Percentiles rank a stretch among this genome's conserved stretches.
These are phyloP conservation scores for Bellardia pandia DNA, from an alignment of 2,888 invertebrate genomes.

Conservation along the genomic window DNA sequence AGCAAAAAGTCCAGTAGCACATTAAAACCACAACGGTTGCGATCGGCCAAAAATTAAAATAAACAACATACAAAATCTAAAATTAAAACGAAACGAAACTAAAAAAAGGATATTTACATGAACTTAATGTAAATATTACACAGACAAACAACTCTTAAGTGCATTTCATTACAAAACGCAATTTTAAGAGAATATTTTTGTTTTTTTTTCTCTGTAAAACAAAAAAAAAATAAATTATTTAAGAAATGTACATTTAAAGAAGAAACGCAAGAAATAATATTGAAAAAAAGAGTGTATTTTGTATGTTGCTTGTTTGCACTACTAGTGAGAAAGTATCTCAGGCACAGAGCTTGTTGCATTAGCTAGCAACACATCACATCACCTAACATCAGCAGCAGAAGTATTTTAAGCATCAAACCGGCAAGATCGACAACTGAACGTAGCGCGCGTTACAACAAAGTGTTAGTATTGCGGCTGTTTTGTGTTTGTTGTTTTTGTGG, in stretches of 20 bases:
- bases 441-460: slow-evolving; percentile 25
- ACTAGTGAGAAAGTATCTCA: slow-evolving; percentile 47
- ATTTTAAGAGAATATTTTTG: slow-evolving; percentile 24
- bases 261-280: slow-evolving; percentile 14
- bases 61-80: neutral
- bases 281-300: slow-evolving; percentile 37
- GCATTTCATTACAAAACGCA: neutral
- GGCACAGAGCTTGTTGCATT: slow-evolving; percentile 41
- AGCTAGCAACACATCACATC: slow-evolving; percentile 4
- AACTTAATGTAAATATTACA: neutral
- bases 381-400: slow-evolving; percentile 42
- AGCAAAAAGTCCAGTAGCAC: slow-evolving; percentile 56
- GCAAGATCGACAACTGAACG: slow-evolving; percentile 46
- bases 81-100: neutral
- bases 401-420: slow-evolving; percentile 58
- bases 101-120: neutral
- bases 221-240: neutral
- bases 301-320: slow-evolving; percentile 24
- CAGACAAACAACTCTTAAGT: neutral
- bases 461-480: slow-evolving; percentile 30
- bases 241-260: slow-evolving; percentile 7
- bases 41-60: neutral
- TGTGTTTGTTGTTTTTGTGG: slow-evolving; percentile 25
- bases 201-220: slow-evolving; percentile 18
- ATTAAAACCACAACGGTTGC: slow-evolving; percentile 21